A percentile compares a stretch with the other conserved stretches of the same genome.
phyloP scores from a whole-genome alignment of 2,888 invertebrate genomes.

The Linyphia triangularis region DNA sequence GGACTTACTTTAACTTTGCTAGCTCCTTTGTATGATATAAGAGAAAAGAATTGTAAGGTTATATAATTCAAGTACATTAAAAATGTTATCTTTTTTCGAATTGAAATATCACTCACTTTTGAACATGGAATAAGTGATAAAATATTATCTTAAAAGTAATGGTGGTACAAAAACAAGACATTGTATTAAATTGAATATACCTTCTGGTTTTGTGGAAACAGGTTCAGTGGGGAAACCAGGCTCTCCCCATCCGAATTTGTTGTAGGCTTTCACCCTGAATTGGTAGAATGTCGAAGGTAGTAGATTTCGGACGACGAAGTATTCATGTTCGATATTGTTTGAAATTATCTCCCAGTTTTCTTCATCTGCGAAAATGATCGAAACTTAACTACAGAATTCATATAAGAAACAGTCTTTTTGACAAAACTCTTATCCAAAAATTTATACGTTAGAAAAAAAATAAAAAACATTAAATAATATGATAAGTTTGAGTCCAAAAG shows the following conservation, averaged over 20 bases:
- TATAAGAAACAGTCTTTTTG: not conserved
- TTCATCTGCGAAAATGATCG: slow-evolving; percentile 81
- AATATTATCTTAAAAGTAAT: not conserved
- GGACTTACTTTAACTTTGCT: slow-evolving; percentile 88
- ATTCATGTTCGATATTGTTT: slow-evolving; percentile 95
- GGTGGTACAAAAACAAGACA: not conserved
- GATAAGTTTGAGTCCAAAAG: no score
- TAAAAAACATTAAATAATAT: not conserved
- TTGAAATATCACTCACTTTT: no score
- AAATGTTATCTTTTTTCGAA: no score
- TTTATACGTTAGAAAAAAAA: not conserved
- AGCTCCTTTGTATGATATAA: slow-evolving; percentile 81
- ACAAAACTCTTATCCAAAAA: not conserved
- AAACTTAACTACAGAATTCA: no score
- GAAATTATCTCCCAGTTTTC: slow-evolving; percentile 92
- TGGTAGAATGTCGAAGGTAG: slow-evolving; percentile 90
- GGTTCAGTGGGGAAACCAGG: slow-evolving; percentile 90
- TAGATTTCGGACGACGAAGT: slow-evolving; percentile 89
- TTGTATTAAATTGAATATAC: slow-evolving; percentile 73
- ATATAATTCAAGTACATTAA: no score
- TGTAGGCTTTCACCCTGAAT: slow-evolving; percentile 92
- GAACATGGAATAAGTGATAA: no score
- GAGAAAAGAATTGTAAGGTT: no score
- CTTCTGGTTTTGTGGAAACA: slow-evolving; percentile 83
- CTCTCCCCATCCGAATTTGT: slow-evolving; percentile 96